A percentile compares a stretch with the other conserved stretches of the same genome.
phyloP scores from a whole-genome alignment of 2,113 vertebrate genomes.

The Craseonycteris thonglongyai region DNA sequence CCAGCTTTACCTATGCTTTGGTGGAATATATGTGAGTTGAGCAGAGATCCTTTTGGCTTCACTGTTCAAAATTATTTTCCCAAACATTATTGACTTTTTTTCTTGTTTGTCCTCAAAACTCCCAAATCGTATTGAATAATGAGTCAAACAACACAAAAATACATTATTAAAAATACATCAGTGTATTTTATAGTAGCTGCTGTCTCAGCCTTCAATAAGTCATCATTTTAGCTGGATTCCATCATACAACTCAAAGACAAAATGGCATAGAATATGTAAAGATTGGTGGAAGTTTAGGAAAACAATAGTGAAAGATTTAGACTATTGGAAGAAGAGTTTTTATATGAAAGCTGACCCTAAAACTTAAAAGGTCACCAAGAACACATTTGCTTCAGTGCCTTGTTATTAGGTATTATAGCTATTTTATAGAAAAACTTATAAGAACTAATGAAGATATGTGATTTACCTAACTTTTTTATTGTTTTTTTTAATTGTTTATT shows the following conservation, averaged over 20 bases:
- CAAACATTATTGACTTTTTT: background rate
- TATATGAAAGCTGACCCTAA: background rate
- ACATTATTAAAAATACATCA: background rate
- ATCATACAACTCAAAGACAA: background rate
- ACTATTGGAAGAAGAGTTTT: background rate
- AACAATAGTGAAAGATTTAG: background rate
- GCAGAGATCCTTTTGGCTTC: background rate
- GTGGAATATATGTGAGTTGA: background rate
- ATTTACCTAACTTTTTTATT: background rate
- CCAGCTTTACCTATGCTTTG: background rate
- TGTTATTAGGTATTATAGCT: background rate
- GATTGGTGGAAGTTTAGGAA: background rate
- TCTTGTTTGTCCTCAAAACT: background rate
- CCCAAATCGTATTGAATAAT: background rate
- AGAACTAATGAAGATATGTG: background rate
- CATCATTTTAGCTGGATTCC: background rate
- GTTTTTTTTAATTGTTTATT: no score
- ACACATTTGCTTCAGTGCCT: background rate
- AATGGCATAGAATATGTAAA: background rate
- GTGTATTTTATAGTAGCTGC: background rate
- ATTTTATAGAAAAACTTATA: background rate
- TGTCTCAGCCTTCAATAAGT: background rate
- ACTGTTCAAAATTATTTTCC: background rate
- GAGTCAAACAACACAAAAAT: background rate
- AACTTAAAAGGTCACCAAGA: background rate